Base-by-base conservation (phyloP, 35 echinoderm and acorn worm species). In the Patiria miniata region DNA sequence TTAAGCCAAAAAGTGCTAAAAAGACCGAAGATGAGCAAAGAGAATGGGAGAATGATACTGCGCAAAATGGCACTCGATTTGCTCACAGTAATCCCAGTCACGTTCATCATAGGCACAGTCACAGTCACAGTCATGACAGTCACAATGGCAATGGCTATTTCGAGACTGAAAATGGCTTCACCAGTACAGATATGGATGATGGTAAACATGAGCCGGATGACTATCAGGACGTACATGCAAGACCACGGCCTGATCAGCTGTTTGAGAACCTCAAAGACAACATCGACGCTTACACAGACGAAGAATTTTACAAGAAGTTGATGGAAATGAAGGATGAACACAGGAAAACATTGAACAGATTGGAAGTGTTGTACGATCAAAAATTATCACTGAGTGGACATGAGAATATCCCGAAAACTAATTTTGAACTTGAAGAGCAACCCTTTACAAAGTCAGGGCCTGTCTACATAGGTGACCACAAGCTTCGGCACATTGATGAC, bases 241-340 rank as follows among this genome's bases (percentile, higher is more conserved):
- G 42, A 47, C 42, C 26, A 73, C 65, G 10, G 29, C 23, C 82
- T 58, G 82, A 84, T n/a, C 55, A 81, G 26, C 69, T 95, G 51
- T 77, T 98, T 32, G 81, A 91, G 7, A 91, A 68, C 33, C 86
- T 98, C 36, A 93, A 86, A 81, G 39, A 91, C 65, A 92, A 94
- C 36, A 39, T 88, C 17, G 92, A 58, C 28, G 68, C 91, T 69
- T 39, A 94, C n/a, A 94, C 77, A 15, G 86, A 87, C 83, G 87
- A 94, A 47, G 92, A 98, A n/a, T 98, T 98, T 84, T 94, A 89
- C 51, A 40, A 73, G 40, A 94, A 88, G 37, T 61, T 98, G 59
- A 52, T 83, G 51, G 83, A 94, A 3, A 44, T 93, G 39, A 89
- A 90, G 58, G 80, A 83, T 34, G 86, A 94, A 51, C 96, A 98